Evolutionary conservation across 2,888 invertebrate species (phyloP), one percentile per base, ranked within the genome.

Genomic region (Disparrhopalites patrizii): DNA sequence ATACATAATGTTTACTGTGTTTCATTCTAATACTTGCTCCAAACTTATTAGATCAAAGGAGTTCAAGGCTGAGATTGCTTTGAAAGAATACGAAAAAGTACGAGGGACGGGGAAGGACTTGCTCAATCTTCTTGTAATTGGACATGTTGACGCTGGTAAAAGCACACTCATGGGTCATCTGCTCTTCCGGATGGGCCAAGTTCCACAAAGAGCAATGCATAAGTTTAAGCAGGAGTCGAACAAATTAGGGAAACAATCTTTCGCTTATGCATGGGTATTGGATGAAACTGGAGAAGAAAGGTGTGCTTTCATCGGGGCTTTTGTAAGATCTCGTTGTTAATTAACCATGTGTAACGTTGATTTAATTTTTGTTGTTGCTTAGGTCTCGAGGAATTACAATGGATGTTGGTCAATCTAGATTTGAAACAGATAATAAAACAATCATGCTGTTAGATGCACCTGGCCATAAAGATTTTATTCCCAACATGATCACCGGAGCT

Each of bases 401-500:
- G 94, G 99, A 99, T 81, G 89, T 99, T 15, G 98, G 94, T 0
- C 87, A 91, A 75, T 91, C 91, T 18, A 88, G 90, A 73, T 95
- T 98, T 82, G 92, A 94, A 80, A 94, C 96, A 0, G 85, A 87
- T 62, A 85, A 86, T 2, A 93, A 93, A 81, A 78, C 79, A 13
- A 86, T 92, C 0, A 90, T 89, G 0, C 81, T 99, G 52, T 81
- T 99, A 65, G 99, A 99, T 83, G 97, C 99, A 30, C 99, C 99
- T 0, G 99, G 99, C 0, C 99, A 99, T 80, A 95, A 93, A 79
- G 99, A 99, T 79, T 99, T 99, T 78, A 98, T 99, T 78, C 98
- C 99, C 1, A 98, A 99, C 77, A 99, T 99, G 98, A 99, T 99
- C 74, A 92, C 91, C 15, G 98, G 98, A 18, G 96, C 98, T 1